Conservation (phyloP, 2,113 vertebrate species). For the Hippopotamus amphibius region DNA sequence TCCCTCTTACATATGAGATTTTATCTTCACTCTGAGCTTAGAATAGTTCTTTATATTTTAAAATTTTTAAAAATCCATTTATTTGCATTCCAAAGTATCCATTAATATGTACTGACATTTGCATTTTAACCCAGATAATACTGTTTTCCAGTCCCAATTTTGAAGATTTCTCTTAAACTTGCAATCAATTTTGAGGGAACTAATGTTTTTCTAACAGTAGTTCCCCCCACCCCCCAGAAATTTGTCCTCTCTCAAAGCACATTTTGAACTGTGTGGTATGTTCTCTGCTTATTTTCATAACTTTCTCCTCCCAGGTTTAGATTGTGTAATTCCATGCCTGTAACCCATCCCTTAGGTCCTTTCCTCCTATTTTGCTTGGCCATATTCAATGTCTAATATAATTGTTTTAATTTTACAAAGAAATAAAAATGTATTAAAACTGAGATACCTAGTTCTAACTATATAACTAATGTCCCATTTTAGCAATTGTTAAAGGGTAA, state of each 20-base stretch:
- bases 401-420: background rate
- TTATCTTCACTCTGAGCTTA: background rate
- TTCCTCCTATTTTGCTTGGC: background rate
- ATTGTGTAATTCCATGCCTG: background rate
- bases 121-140: background rate
- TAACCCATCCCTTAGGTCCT: background rate
- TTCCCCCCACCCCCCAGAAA: background rate
- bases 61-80: background rate
- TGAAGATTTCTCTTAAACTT: background rate
- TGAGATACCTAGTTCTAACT: background rate
- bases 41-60: background rate
- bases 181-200: background rate
- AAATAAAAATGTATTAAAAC: constrained; percentile 20
- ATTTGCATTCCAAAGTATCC: background rate
- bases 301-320: background rate
- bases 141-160: background rate
- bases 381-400: background rate
- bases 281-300: background rate
- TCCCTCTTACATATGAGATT: background rate
- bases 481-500: background rate
- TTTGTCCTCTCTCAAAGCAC: background rate
- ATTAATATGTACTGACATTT: background rate
- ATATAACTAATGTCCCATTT: background rate
- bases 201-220: background rate
- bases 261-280: background rate